Conservation (phyloP, 2,888 invertebrate genomes). For the Ferdinandea cuprea region DNA sequence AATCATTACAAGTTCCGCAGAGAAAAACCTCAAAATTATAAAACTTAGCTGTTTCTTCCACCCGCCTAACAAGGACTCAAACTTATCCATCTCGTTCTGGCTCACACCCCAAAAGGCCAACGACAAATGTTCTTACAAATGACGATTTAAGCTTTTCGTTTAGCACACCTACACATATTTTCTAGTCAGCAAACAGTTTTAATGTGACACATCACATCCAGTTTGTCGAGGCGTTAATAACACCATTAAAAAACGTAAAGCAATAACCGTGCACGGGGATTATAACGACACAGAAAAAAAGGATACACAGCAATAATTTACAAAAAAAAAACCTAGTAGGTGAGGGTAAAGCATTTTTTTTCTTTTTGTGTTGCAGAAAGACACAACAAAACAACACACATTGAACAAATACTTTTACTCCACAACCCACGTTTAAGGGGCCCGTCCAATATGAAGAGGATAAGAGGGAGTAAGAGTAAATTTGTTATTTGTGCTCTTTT, state of each 20-base stretch:
- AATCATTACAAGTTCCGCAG: neutral
- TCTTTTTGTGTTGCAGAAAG: constrained; percentile 1
- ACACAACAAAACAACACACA: constrained; percentile 20
- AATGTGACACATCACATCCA: constrained; percentile 58
- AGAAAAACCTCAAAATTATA: constrained; percentile 11
- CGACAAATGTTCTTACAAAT: constrained; percentile 9
- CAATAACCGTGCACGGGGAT: constrained; percentile 36
- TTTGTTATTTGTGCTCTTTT: constrained; percentile 1
- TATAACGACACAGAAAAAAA: constrained; percentile 15
- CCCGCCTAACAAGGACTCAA: neutral
- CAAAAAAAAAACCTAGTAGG: too few relatives aligned
- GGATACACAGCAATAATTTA: constrained; percentile 27
- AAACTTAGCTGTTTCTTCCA: constrained; percentile 15
- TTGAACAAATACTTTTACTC: constrained; percentile 29
- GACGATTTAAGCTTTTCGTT: constrained; percentile 1
- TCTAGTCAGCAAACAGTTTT: constrained; percentile 53
- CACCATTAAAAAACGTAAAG: constrained; percentile 43
- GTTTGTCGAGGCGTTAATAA: constrained; percentile 60
- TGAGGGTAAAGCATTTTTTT: neutral
- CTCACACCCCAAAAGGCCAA: neutral
- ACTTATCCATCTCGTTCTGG: neutral
- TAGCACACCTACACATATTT: constrained; percentile 9
- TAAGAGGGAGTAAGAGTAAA: neutral
- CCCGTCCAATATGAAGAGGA: neutral
- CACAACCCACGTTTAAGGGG: constrained; percentile 5